Evolutionary conservation across 1,140 invertebrate species (phyloP).

Genomic region (Chironomus tepperi): DNA sequence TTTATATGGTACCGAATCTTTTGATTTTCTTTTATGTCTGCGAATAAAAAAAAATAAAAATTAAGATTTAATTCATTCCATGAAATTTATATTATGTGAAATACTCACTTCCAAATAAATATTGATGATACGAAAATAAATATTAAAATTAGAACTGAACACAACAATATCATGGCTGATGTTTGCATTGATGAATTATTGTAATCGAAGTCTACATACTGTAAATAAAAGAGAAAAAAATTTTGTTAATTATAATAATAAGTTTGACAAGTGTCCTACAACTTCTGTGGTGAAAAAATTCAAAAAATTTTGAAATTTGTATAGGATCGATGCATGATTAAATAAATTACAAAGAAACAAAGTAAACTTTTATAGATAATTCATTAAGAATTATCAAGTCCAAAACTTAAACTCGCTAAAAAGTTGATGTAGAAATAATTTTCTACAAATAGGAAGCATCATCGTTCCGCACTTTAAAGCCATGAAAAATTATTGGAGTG

Average conservation of each 20-base stretch:
- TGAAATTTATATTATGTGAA: background rate
- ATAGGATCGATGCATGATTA: too few relatives aligned
- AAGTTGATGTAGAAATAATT: background rate
- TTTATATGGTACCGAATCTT: conserved; percentile 8
- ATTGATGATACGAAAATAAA: conserved; percentile 64
- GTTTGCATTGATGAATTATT: conserved; percentile 66
- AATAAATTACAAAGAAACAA: too few relatives aligned
- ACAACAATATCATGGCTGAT: conserved; percentile 64
- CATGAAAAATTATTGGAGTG: conserved; percentile 2
- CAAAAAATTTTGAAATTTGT: too few relatives aligned
- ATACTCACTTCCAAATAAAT: conserved; percentile 72
- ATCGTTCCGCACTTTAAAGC: background rate
- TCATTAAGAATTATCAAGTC: background rate
- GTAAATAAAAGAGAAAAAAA: conserved; percentile 41
- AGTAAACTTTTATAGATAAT: background rate
- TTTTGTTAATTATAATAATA: background rate
- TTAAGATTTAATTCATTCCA: background rate
- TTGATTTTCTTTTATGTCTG: conserved; percentile 17
- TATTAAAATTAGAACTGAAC: conserved; percentile 58
- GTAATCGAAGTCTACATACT: conserved; percentile 71
- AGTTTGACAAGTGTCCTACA: too few relatives aligned
- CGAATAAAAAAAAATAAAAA: background rate
- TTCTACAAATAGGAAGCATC: background rate
- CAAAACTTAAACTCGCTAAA: background rate
- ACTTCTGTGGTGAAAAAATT: too few relatives aligned